Evolutionary conservation across 2,113 vertebrate genomes (phyloP).

Genomic region (Narcine bancroftii): DNA sequence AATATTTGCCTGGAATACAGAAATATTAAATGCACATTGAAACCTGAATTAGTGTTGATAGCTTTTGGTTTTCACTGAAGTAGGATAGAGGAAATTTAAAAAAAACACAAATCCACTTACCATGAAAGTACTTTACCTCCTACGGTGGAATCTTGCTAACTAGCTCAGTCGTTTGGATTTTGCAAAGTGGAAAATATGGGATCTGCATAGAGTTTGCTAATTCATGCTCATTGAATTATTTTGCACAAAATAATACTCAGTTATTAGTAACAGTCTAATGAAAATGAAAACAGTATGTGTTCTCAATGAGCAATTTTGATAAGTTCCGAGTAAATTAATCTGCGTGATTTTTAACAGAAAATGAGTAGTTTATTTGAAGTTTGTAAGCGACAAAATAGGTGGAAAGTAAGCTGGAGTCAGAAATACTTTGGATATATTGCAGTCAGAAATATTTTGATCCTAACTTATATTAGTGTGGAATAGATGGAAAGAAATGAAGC

Average conservation of each 20-base stretch:
- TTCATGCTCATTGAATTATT: slow-evolving; percentile 20
- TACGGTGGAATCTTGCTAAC: slow-evolving; percentile 29
- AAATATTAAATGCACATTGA: background rate
- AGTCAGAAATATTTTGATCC: background rate
- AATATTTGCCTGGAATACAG: background rate
- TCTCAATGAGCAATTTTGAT: slow-evolving; percentile 18
- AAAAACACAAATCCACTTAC: slow-evolving; percentile 1
- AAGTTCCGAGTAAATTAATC: background rate
- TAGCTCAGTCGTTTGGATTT: slow-evolving; percentile 15
- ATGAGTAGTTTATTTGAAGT: background rate
- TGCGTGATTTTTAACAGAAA: slow-evolving; percentile 3
- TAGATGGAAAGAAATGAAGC: background rate
- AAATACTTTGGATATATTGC: background rate
- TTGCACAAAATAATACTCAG: background rate
- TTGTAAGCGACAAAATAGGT: background rate
- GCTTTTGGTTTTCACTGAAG: slow-evolving; percentile 16
- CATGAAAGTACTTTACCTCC: slow-evolving; percentile 23
- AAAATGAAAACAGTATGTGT: slow-evolving; percentile 24
- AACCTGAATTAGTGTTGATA: background rate
- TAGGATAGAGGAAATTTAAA: background rate
- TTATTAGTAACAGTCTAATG: background rate
- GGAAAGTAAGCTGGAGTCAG: background rate
- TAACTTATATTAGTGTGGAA: background rate
- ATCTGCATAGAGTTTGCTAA: slow-evolving; percentile 15
- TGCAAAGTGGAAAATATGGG: slow-evolving; percentile 10